A percentile compares a stretch with the other conserved stretches of the same genome.
These are phyloP conservation scores for Cyclura pinguis DNA, from an alignment of 2,797 vertebrate species.

Conservation along the genomic window DNA sequence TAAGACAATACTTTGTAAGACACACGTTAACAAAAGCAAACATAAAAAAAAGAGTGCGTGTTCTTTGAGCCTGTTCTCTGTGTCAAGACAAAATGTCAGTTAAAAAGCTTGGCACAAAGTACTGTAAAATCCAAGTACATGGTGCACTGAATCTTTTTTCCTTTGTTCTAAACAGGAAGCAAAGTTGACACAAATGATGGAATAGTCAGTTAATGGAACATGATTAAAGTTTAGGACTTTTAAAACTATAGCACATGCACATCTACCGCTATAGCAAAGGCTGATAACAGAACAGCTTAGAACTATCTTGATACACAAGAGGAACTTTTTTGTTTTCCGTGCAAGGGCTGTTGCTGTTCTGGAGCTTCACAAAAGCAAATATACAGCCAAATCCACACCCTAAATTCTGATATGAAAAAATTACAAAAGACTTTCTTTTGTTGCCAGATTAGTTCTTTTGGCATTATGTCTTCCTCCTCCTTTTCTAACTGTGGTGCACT, in stretches of 20 bases:
- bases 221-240: not conserved
- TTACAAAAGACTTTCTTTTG: slow-evolving; percentile 28
- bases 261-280: not conserved
- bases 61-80: slow-evolving; percentile 35
- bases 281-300: not conserved
- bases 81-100: slow-evolving; percentile 1
- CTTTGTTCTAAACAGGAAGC: slow-evolving; percentile 3
- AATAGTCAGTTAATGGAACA: not conserved
- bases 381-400: not conserved
- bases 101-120: not conserved
- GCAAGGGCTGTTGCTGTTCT: not conserved
- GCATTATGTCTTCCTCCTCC: slow-evolving; percentile 26
- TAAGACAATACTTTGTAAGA: slow-evolving; percentile 62
- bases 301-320: not conserved
- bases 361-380: not conserved
- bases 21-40: slow-evolving; percentile 52
- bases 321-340: not conserved
- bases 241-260: not conserved
- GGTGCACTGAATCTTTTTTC: not conserved
- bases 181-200: not conserved
- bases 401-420: not conserved
- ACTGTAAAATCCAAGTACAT: not conserved
- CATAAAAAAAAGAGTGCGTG: slow-evolving; percentile 41
- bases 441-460: not conserved
- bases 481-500: slow-evolving; percentile 16